Evolutionary conservation across 2,888 invertebrate species (phyloP).

Genomic region (Ichneumoninae sp.): DNA sequence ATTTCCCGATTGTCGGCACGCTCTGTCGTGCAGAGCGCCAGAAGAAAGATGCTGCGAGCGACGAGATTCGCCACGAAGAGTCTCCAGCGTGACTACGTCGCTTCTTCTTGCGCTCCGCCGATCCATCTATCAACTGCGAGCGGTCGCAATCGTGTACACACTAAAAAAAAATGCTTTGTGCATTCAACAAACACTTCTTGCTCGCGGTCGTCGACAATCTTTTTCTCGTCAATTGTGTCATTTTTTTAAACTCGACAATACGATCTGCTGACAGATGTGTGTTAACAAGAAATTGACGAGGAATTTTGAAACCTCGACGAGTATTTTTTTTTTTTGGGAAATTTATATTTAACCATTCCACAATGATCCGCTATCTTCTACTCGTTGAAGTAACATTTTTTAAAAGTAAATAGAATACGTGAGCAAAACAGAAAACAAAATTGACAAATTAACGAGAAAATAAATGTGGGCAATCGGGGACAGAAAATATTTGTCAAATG

Average conservation of each 20-base stretch:
- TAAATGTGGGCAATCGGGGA: no score
- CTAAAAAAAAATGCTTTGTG: neutral
- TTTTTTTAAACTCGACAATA: no score
- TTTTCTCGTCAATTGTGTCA: neutral
- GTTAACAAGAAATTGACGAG: no score
- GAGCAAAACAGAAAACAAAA: neutral
- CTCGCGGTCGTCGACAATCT: neutral
- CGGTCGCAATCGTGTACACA: conserved; percentile 2
- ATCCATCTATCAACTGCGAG: conserved; percentile 9
- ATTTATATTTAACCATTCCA: no score
- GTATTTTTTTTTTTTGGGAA: no score
- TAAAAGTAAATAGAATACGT: neutral
- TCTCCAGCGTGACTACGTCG: conserved; percentile 28
- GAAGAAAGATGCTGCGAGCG: conserved; percentile 33
- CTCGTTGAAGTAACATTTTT: no score
- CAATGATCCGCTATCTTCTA: no score
- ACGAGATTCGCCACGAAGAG: conserved; percentile 47
- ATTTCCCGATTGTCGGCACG: conserved; percentile 65
- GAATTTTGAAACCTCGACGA: no score
- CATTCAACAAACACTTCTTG: neutral
- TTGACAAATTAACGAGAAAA: no score
- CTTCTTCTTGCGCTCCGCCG: neutral
- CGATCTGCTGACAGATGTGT: no score
- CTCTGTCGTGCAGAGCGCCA: conserved; percentile 13
- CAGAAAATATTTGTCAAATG: neutral